These are phyloP conservation scores for Eupsilia transversa DNA, from an alignment of 2,888 invertebrate genomes.

Conservation along the genomic window DNA sequence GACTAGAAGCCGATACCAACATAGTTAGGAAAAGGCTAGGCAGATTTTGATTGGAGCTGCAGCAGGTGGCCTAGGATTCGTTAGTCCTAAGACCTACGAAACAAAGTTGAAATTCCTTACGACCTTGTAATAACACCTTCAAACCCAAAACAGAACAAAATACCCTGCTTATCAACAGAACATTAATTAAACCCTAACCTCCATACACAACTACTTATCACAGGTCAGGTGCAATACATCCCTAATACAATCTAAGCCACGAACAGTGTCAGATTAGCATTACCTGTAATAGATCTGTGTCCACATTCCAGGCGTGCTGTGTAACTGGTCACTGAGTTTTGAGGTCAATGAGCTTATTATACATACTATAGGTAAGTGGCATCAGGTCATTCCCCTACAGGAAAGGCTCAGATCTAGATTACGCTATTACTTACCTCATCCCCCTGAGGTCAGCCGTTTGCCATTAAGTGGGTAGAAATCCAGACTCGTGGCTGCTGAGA, in stretches of 20 bases:
- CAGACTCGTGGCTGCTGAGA: background rate
- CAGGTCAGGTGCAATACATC: constrained; percentile 46
- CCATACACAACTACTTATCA: background rate
- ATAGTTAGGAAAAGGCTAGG: too few relatives aligned
- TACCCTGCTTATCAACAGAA: background rate
- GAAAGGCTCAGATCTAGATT: background rate
- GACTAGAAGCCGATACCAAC: too few relatives aligned
- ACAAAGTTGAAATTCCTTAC: too few relatives aligned
- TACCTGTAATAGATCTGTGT: constrained; percentile 26
- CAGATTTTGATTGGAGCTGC: too few relatives aligned
- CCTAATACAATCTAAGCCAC: constrained; percentile 43
- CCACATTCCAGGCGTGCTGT: constrained; percentile 46
- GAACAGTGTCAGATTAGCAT: constrained; percentile 37
- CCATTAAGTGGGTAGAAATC: background rate
- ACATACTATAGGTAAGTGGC: background rate
- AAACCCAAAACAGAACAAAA: too few relatives aligned
- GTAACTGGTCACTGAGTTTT: background rate
- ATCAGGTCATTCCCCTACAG: background rate
- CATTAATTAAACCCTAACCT: constrained; percentile 29
- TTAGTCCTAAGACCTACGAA: too few relatives aligned
- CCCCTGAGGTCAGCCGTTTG: background rate
- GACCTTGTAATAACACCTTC: too few relatives aligned
- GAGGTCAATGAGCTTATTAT: constrained; percentile 23
- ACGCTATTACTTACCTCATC: too few relatives aligned
- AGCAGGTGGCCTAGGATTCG: too few relatives aligned